phyloP scores from a whole-genome alignment of 2,113 vertebrate genomes.

The Upupa epops region DNA sequence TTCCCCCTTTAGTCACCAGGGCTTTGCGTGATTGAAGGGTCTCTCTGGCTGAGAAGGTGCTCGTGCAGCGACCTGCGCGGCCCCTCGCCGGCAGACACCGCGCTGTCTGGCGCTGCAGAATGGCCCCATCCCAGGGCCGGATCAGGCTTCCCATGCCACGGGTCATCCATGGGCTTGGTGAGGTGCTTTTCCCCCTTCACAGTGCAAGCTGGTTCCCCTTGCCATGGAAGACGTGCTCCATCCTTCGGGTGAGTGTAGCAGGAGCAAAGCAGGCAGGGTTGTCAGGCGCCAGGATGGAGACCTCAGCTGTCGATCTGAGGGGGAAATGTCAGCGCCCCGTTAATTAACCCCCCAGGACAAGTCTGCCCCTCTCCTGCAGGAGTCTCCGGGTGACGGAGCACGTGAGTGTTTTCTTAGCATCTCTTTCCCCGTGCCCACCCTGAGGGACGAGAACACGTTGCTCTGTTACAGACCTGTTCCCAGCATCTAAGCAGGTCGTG shows the following conservation, averaged over 20 bases:
- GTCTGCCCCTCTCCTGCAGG: neutral
- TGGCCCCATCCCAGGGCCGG: neutral
- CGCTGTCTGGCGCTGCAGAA: neutral
- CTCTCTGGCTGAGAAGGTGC: neutral
- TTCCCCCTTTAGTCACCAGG: slow-evolving; percentile 42
- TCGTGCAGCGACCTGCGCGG: neutral
- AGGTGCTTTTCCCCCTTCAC: neutral
- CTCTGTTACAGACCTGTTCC: neutral
- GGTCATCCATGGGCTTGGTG: neutral
- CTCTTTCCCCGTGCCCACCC: neutral
- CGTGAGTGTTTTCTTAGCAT: neutral
- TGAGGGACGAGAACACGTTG: neutral
- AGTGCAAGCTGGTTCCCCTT: neutral
- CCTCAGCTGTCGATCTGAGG: neutral
- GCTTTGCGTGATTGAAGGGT: slow-evolving; percentile 62
- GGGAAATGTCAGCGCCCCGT: neutral
- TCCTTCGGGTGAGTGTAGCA: neutral
- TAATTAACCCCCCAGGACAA: neutral
- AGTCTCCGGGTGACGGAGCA: neutral
- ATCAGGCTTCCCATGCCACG: accelerated
- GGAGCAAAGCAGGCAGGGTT: neutral
- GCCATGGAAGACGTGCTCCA: neutral
- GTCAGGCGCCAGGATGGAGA: neutral
- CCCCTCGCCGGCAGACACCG: neutral
- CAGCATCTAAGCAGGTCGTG: neutral